Percentiles rank a stretch among this genome's conserved stretches.
phyloP scores from a whole-genome alignment of 2,113 vertebrate species.

The Entomyzon cyanotis region DNA sequence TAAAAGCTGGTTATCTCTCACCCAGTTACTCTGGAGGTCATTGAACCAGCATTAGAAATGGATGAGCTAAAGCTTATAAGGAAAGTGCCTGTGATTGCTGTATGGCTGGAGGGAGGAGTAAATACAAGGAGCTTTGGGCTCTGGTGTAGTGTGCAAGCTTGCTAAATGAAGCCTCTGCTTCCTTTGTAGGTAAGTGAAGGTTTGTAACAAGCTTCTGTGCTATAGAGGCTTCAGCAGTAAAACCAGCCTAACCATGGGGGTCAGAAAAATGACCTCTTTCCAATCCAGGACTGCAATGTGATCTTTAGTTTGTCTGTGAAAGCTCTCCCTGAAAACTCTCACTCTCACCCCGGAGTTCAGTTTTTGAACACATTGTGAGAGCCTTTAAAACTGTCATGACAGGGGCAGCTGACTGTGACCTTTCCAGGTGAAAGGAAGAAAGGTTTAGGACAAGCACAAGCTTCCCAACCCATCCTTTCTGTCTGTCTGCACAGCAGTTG shows the following conservation, averaged over 20 bases:
- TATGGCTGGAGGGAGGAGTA: background rate
- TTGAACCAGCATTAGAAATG: conserved; percentile 15
- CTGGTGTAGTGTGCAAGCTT: background rate
- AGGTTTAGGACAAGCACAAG: background rate
- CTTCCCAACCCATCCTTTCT: background rate
- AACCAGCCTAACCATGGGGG: background rate
- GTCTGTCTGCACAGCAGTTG: background rate
- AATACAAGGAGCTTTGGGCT: background rate
- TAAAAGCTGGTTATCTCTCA: conserved; percentile 47
- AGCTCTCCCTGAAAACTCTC: background rate
- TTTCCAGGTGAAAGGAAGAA: background rate
- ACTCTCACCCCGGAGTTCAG: background rate
- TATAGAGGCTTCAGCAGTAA: background rate
- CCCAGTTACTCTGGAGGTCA: background rate
- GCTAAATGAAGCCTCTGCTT: conserved; percentile 8
- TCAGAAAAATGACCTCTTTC: conserved; percentile 18
- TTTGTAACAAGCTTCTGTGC: background rate
- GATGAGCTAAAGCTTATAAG: background rate
- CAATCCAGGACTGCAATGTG: background rate
- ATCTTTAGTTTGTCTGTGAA: background rate
- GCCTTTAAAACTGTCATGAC: background rate
- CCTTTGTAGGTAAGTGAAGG: background rate
- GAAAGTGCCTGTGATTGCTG: background rate
- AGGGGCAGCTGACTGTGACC: background rate
- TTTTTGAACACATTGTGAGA: rapidly evolving